Evolutionary conservation across 2,797 vertebrate species (phyloP), one percentile per base, ranked within the genome.

Genomic region (Sus cebifrons): DNA sequence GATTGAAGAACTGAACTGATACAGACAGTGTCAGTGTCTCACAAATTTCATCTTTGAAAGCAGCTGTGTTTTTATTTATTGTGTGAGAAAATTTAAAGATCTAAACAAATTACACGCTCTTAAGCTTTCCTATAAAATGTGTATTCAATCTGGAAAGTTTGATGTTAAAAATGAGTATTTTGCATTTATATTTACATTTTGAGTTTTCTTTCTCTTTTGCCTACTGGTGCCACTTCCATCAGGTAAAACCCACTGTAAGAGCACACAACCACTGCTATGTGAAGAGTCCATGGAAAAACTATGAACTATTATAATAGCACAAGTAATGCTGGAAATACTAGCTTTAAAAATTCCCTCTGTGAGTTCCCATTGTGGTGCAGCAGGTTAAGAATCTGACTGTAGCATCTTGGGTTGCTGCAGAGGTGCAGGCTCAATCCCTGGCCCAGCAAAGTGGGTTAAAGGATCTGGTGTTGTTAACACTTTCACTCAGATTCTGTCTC

Each of bases 121-220:
- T 67, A 75, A 58, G 86, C 58, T 74, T 78, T 77, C n/a, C 75
- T 86, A 10, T 67, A 79, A 73, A 27, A 75, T 52, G 13, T 75
- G 18, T 70, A 79, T 58, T 85, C 78, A 62, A 8, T 56, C 27
- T 60, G 52, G n/a, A 75, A 18, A 81, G 5, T 75, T 6, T 60
- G 74, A 36, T 70, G 20, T 79, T 88, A 58, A 78, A 91, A 87
- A 44, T 88, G 62, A 70, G 27, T 87, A 82, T 70, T 88, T 83
- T 16, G 13, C 17, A 49, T 56, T 49, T 25, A 9, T n/a, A 49
- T 56, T 49, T 17, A 6, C 49, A 49, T n/a, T 84, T 78, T 94
- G 84, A 74, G 56, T 75, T 83, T 84, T 92, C 32, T 77, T 70
- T 89, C 27, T 88, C 49, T 71, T 81, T 79, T 60, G 23, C 60